Base-by-base conservation (phyloP, 1,140 invertebrate species). In the Fopius arisanus region DNA sequence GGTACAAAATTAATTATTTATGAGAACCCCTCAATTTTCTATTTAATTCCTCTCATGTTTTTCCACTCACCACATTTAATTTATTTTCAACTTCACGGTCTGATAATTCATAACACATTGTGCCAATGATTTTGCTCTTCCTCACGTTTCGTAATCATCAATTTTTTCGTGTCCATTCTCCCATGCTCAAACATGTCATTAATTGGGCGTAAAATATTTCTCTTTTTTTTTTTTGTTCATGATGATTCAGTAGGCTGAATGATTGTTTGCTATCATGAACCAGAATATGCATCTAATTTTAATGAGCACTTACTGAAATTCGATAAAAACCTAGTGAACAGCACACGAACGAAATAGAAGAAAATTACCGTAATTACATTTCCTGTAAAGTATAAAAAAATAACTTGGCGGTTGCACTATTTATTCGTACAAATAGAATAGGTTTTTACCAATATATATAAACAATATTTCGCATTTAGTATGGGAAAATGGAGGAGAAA, bases 1-100 rank as follows among this genome's bases (percentile, higher is more conserved):
- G 40, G 16, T 43, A 37, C 37, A 41, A 74, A 43, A 68, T 74
- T 69, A 74, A 74, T 74, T 74, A 74, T 74, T 74, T 70, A 70
- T 74, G 65, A 73, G 62, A 16, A 16, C 43, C 16, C 48, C 67
- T 37, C 29, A 14, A 26, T 41, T 51, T 74, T 51, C 48, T 66
- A 26, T 14, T 43, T 51, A 28, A 67, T 41, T 41, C 19, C 3
- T 51, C n/a, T 31, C 37, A 7, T 2, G 37, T 23, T 62, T 21
- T 43, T 69, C 28, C 16, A 43, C 26, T 59, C 54, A 16, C 19
- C 9, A 16, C n/a, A 21, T 21, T 19, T 19, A 59, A 28, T 59
- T 23, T 59, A 23, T 26, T 26, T 26, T 26, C 2, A 59, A 7
- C 54, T 26, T 23, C 12, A 26, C 19, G 54, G 54, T 14, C 6